A percentile compares a stretch with the other conserved stretches of the same genome.
phyloP scores from a whole-genome alignment of 2,113 vertebrate species.

The Rallus limicola region DNA sequence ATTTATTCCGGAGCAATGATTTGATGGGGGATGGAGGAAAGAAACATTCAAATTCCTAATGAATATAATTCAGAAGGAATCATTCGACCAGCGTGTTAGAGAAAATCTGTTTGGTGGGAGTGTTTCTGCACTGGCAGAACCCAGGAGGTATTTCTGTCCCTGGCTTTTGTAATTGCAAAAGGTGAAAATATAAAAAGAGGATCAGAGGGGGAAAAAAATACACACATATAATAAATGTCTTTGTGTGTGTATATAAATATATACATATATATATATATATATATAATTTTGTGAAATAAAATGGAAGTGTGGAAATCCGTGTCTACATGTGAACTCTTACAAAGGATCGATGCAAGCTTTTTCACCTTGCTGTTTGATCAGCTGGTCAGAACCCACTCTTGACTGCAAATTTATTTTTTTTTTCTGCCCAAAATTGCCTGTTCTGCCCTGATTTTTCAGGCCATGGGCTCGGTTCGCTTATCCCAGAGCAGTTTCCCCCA shows the following conservation, averaged over 20 bases:
- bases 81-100: slow-evolving; percentile 58
- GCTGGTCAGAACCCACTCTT: background rate
- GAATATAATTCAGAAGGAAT: slow-evolving; percentile 70
- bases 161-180: slow-evolving; percentile 56
- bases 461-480: background rate
- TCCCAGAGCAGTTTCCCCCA: background rate
- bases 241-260: slow-evolving; percentile 43
- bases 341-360: slow-evolving; percentile 2
- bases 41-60: slow-evolving; percentile 72
- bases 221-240: slow-evolving; percentile 28
- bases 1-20: slow-evolving; percentile 68
- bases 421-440: background rate
- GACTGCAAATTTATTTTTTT: background rate
- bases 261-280: background rate
- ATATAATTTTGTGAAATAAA: slow-evolving; percentile 50
- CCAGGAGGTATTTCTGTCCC: slow-evolving; percentile 59
- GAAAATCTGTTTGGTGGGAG: slow-evolving; percentile 64
- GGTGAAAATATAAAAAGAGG: slow-evolving; percentile 36
- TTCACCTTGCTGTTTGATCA: background rate
- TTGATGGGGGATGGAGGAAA: slow-evolving; percentile 68
- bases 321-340: slow-evolving; percentile 14
- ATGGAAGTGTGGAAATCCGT: background rate
- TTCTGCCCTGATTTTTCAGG: background rate
- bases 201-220: background rate
- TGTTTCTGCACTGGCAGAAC: slow-evolving; percentile 52